Evolutionary conservation across 1,140 invertebrate genomes (phyloP).

Genomic region (Spodoptera frugiperda): DNA sequence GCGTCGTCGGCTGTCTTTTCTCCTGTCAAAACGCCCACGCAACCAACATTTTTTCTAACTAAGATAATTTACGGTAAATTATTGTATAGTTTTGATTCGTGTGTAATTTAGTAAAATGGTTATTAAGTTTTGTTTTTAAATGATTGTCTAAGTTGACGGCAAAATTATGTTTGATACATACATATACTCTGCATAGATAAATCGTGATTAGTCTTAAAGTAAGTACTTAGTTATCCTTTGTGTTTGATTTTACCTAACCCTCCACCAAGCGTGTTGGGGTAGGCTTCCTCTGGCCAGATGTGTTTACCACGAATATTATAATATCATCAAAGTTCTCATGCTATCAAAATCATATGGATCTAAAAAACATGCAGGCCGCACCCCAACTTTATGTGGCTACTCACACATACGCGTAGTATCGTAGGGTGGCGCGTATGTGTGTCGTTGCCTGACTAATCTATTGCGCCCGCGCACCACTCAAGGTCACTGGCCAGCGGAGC

Average conservation of each 20-base stretch:
- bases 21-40: constrained; percentile 61
- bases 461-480: constrained; percentile 75
- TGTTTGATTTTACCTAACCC: neutral
- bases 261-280: neutral
- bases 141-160: constrained; percentile 7
- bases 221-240: neutral
- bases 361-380: constrained; percentile 45
- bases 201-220: neutral
- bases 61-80: constrained; percentile 45
- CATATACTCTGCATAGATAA: neutral
- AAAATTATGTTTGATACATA: constrained; percentile 6
- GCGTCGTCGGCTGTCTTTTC: constrained; percentile 51
- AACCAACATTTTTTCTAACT: constrained; percentile 47
- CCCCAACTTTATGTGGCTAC: constrained; percentile 1
- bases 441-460: constrained; percentile 70
- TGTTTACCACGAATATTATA: neutral
- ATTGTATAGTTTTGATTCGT: constrained; percentile 36
- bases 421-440: constrained; percentile 54
- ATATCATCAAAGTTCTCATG: constrained; percentile 15
- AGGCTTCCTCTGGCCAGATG: constrained; percentile 1
- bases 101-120: constrained; percentile 18
- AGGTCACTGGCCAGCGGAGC: constrained; percentile 81
- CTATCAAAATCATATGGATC: constrained; percentile 35
- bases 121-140: constrained; percentile 16
- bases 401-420: constrained; percentile 54